Evolutionary conservation across 1,140 invertebrate genomes (phyloP), one percentile per base, ranked within the genome.

Genomic region (Wasmannia auropunctata): DNA sequence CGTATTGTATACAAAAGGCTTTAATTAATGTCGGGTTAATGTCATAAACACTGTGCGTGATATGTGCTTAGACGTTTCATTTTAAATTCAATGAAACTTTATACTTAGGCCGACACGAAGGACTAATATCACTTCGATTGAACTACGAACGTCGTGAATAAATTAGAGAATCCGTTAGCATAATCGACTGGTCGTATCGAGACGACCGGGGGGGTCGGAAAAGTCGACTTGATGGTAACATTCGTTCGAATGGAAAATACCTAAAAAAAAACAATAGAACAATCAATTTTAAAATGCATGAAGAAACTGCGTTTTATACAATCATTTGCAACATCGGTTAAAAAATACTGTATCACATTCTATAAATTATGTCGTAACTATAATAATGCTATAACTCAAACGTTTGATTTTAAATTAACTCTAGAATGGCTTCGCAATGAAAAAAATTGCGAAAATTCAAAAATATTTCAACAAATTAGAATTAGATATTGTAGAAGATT

Each of bases 31-130:
- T 46, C 11, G 40, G 8, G 28, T 28, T 49, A 10, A 37, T 25
- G 10, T 46, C 25, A 46, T 37, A 10, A 74, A 56, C 40, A n/a
- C n/a, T n/a, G n/a, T n/a, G n/a, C n/a, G n/a, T n/a, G n/a, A 31
- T 63, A 51, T 31, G 49, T 54, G 46, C 72, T 85, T 49, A 62
- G 54, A 19, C 34, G 60, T 80, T 65, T 80, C 75, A 86, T 80
- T n/a, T 86, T 86, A 77, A 86, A 87, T 87, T 86, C 67, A 67
- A 74, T 80, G 62, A 69, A 37, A 31, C 46, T 67, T 34, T 69
- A 40, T 56, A 34, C 14, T 37, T 67, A 25, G 31, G 8, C 7
- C 63, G 3, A 46, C 19, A 37, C 43, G 40, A 80, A 80, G 25
- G 46, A 65, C 43, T 67, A 81, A 37, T 51, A 43, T 77, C 43